These are phyloP conservation scores for Tetragnatha versicolor DNA, from an alignment of 1,140 invertebrate species.

Conservation along the genomic window DNA sequence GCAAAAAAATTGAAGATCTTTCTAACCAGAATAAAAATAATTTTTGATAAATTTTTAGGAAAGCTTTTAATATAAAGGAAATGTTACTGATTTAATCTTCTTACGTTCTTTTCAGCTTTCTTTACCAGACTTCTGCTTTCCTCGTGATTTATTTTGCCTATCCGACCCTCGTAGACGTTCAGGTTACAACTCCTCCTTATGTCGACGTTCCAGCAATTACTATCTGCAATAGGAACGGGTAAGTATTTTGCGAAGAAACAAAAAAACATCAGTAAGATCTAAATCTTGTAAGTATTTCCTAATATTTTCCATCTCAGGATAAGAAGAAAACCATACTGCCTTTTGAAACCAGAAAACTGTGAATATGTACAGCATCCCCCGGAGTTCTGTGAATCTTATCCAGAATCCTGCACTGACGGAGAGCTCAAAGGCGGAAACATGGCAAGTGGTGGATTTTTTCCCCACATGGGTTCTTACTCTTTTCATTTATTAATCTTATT, in stretches of 20 bases:
- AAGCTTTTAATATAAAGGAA: no score
- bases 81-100: no score
- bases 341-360: slow-evolving; percentile 26
- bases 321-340: slow-evolving; percentile 16
- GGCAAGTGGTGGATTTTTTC: background rate
- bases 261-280: no score
- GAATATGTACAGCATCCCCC: background rate
- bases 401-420: slow-evolving; percentile 27
- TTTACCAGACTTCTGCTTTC: slow-evolving; percentile 51
- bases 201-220: slow-evolving; percentile 47
- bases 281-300: background rate
- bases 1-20: no score
- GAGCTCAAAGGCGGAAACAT: slow-evolving; percentile 3
- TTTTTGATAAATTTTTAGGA: no score
- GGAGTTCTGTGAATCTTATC: slow-evolving; percentile 25
- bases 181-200: slow-evolving; percentile 40
- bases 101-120: slow-evolving; percentile 38
- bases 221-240: slow-evolving; percentile 55
- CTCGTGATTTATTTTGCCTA: slow-evolving; percentile 48
- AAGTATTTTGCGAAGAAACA: no score
- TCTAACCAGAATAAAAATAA: no score
- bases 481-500: background rate
- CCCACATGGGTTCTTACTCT: background rate
- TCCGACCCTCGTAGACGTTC: slow-evolving; percentile 50
- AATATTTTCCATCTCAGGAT: slow-evolving; percentile 4